Percentiles rank a stretch among this genome's conserved stretches.
Evolutionary conservation across 2,888 invertebrate genomes (phyloP).

Genomic region (Hoplodrina ambigua): DNA sequence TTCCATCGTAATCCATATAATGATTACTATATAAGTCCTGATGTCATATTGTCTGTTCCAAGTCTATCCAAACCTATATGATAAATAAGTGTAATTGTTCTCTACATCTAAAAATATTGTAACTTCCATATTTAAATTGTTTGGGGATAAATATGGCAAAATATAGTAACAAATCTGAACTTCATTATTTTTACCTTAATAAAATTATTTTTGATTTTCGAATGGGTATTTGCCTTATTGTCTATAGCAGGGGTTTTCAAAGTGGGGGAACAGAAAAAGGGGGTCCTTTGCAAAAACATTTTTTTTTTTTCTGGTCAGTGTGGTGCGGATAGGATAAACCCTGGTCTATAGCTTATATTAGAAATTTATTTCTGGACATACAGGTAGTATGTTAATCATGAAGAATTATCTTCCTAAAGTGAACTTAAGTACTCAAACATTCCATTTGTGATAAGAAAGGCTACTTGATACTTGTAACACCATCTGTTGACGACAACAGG

Average conservation of each 20-base stretch:
- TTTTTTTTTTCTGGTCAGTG: no score
- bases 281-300: no score
- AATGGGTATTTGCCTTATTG: no score
- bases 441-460: not conserved
- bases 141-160: slow-evolving; percentile 18
- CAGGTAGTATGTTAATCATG: not conserved
- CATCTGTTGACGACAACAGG: not conserved
- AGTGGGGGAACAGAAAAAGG: no score
- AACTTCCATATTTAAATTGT: not conserved
- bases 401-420: not conserved
- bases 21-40: no score
- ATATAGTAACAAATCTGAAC: not conserved
- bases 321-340: no score
- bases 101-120: slow-evolving; percentile 21
- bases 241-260: no score
- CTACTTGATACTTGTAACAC: not conserved
- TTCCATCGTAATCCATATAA: no score
- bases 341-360: no score
- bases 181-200: slow-evolving; percentile 11
- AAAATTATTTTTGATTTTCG: not conserved
- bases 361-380: not conserved
- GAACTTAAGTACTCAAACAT: no score
- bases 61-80: not conserved
- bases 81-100: not conserved
- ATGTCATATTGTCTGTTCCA: no score